phyloP scores from a whole-genome alignment of 2,797 vertebrate genomes.

The Pampus argenteus region DNA sequence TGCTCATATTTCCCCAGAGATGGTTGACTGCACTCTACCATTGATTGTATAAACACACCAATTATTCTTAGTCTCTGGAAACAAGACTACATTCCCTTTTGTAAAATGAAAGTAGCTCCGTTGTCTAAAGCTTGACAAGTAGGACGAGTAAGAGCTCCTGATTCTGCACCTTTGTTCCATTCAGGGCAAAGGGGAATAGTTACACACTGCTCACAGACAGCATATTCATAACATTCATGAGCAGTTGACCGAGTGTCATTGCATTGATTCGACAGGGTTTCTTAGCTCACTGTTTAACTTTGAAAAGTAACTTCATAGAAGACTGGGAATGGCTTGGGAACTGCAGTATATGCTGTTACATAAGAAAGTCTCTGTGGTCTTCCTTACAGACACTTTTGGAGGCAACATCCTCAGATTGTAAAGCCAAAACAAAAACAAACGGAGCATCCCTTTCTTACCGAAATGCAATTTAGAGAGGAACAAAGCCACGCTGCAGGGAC shows the following conservation, averaged over 20 bases:
- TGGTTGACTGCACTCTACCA: conserved; percentile 57
- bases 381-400: conserved; percentile 9
- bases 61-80: conserved; percentile 73
- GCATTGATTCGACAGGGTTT: conserved; percentile 41
- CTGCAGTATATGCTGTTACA: conserved; percentile 10
- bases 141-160: conserved; percentile 46
- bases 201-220: conserved; percentile 25
- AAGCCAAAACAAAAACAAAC: conserved; percentile 43
- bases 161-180: conserved; percentile 38
- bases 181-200: conserved; percentile 23
- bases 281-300: conserved; percentile 42
- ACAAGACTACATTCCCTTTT: conserved; percentile 55
- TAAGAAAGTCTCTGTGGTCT: conserved; percentile 33
- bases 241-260: conserved; percentile 27
- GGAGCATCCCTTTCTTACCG: conserved; percentile 18
- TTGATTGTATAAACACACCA: conserved; percentile 77
- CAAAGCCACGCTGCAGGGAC: conserved; percentile 22
- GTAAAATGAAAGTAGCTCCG: background rate
- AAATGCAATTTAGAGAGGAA: conserved; percentile 52
- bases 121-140: conserved; percentile 35
- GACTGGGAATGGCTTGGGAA: conserved; percentile 19
- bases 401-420: conserved; percentile 1
- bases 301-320: conserved; percentile 40
- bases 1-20: conserved; percentile 77
- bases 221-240: conserved; percentile 57